Evolutionary conservation across 2,797 vertebrate genomes (phyloP).

Genomic region (Eurystomus glaucurus): DNA sequence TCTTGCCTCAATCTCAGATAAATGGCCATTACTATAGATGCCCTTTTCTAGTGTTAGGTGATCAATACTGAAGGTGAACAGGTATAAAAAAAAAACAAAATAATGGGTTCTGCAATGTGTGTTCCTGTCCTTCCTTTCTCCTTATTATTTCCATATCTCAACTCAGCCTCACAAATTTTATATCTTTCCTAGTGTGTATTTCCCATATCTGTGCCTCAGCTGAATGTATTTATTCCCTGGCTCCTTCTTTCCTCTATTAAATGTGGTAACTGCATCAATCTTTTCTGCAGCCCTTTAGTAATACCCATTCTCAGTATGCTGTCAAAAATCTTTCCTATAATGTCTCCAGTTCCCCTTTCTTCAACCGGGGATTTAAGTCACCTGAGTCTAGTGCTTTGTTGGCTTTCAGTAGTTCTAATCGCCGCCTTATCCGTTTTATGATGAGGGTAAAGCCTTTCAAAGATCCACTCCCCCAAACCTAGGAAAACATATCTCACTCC

Average conservation of each 20-base stretch:
- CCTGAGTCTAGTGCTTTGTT: constrained; percentile 22
- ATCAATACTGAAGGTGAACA: background rate
- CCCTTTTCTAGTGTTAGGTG: background rate
- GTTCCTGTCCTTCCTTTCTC: background rate
- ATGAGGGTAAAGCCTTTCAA: constrained; percentile 44
- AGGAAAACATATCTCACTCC: constrained; percentile 51
- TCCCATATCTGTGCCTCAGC: background rate
- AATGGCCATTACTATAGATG: background rate
- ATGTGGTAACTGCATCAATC: background rate
- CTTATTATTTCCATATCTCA: background rate
- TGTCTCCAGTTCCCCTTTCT: constrained; percentile 37
- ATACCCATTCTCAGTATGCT: background rate
- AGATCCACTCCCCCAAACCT: constrained; percentile 33
- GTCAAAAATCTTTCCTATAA: constrained; percentile 46
- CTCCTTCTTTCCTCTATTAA: background rate
- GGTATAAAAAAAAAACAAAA: background rate
- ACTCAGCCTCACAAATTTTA: background rate
- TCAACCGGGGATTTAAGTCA: background rate
- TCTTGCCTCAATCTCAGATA: background rate
- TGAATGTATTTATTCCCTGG: background rate
- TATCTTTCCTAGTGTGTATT: background rate
- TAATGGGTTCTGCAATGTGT: background rate
- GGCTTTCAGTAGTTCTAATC: constrained; percentile 66
- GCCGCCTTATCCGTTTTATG: constrained; percentile 56
- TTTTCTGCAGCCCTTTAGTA: background rate